Conservation (phyloP, 2,113 vertebrate species). For the Manacus vitellinus region DNA sequence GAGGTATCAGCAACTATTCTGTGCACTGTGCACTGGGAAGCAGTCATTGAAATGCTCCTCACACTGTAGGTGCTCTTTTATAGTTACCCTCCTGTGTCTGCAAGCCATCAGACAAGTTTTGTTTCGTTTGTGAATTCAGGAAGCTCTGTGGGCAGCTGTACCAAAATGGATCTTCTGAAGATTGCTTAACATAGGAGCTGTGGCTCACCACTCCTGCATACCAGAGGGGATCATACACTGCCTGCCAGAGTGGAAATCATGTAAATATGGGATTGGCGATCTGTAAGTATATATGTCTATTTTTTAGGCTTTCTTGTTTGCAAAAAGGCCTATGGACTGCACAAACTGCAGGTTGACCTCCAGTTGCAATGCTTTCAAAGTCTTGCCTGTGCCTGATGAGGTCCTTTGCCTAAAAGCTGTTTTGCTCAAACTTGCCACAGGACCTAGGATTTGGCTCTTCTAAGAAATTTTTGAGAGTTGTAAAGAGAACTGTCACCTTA, state of each 20-base stretch:
- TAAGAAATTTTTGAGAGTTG: neutral
- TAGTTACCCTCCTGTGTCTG: neutral
- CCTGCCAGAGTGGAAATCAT: neutral
- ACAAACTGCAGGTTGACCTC: neutral
- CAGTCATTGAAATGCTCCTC: neutral
- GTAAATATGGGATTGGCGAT: neutral
- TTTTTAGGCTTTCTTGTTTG: neutral
- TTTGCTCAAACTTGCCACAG: neutral
- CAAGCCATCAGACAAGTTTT: neutral
- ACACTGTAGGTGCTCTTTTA: neutral
- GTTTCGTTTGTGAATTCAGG: neutral
- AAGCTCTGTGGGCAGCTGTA: neutral
- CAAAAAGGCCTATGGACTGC: neutral
- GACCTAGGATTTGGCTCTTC: neutral
- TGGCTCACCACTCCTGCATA: neutral
- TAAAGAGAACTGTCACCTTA: neutral
- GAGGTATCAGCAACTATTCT: neutral
- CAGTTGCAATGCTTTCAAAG: neutral
- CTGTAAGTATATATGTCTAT: accelerated
- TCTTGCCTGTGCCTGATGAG: neutral
- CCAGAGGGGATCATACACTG: neutral
- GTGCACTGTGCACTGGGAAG: neutral
- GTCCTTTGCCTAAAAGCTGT: neutral
- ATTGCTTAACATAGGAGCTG: accelerated
- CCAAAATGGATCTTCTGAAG: neutral